These are phyloP conservation scores for Hypomecis atomaria DNA, from an alignment of 2,888 invertebrate genomes.

Conservation along the genomic window DNA sequence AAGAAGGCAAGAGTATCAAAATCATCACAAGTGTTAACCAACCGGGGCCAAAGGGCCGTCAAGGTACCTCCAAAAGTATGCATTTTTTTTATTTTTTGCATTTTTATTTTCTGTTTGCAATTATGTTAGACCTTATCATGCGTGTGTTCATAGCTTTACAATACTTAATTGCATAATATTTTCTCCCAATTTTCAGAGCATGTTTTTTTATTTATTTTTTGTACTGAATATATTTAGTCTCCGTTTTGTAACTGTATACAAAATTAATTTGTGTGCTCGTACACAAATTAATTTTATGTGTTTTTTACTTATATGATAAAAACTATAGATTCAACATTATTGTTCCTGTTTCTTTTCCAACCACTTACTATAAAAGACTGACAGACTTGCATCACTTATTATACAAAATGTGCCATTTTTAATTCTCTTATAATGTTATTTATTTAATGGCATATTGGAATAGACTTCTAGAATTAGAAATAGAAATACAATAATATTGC, in stretches of 20 bases:
- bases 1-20: constrained; percentile 68
- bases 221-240: constrained; percentile 12
- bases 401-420: too few species aligned
- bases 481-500: too few species aligned
- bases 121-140: constrained; percentile 43
- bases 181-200: constrained; percentile 41
- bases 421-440: too few species aligned
- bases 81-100: constrained; percentile 15
- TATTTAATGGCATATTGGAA: too few species aligned
- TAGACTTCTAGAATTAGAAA: too few species aligned
- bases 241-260: constrained; percentile 20
- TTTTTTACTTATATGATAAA: too few species aligned
- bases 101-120: constrained; percentile 8
- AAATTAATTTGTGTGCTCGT: too few species aligned
- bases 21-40: constrained; percentile 58
- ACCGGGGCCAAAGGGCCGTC: constrained; percentile 43
- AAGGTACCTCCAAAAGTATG: constrained; percentile 47
- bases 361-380: too few species aligned
- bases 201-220: constrained; percentile 20
- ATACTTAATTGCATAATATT: constrained; percentile 38
- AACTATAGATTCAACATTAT: too few species aligned
- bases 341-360: too few species aligned
- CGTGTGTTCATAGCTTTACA: constrained; percentile 79
- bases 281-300: too few species aligned
- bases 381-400: too few species aligned